Evolutionary conservation across 2,113 vertebrate genomes (phyloP).

Genomic region (Trichechus manatus): DNA sequence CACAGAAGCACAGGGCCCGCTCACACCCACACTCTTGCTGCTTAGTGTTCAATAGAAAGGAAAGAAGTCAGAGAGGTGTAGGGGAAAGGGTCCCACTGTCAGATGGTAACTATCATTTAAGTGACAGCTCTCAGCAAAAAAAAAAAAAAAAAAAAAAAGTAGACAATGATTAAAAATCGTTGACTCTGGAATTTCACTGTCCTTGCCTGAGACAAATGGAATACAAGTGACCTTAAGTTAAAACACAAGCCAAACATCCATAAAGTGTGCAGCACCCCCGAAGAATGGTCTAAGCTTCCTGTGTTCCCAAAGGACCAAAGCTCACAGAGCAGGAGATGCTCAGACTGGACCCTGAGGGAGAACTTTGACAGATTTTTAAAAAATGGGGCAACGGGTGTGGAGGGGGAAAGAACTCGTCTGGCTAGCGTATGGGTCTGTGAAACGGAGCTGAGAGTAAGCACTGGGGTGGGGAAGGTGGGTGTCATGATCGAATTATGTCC

Average conservation of each 20-base stretch:
- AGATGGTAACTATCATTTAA: neutral
- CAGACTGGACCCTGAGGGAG: too few relatives aligned
- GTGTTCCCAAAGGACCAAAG: neutral
- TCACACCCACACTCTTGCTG: neutral
- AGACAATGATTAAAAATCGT: neutral
- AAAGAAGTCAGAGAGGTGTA: neutral
- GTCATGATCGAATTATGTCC: too few relatives aligned
- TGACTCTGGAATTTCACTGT: neutral
- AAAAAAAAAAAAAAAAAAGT: neutral
- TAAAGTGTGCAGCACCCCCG: accelerated
- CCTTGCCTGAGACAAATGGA: neutral
- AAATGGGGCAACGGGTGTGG: accelerated
- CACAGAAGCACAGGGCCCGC: neutral
- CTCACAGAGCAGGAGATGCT: neutral
- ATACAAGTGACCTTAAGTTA: too few relatives aligned
- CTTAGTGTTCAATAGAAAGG: neutral
- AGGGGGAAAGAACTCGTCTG: neutral
- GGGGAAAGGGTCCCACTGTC: neutral
- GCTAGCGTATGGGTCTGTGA: neutral
- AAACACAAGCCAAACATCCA: neutral
- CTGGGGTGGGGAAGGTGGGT: neutral
- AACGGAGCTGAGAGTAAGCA: accelerated
- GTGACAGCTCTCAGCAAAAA: neutral
- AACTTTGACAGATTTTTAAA: neutral
- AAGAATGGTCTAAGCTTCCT: too few relatives aligned